Evolutionary conservation across 2,888 invertebrate genomes (phyloP).

Genomic region (Trissolcus brochymenae): DNA sequence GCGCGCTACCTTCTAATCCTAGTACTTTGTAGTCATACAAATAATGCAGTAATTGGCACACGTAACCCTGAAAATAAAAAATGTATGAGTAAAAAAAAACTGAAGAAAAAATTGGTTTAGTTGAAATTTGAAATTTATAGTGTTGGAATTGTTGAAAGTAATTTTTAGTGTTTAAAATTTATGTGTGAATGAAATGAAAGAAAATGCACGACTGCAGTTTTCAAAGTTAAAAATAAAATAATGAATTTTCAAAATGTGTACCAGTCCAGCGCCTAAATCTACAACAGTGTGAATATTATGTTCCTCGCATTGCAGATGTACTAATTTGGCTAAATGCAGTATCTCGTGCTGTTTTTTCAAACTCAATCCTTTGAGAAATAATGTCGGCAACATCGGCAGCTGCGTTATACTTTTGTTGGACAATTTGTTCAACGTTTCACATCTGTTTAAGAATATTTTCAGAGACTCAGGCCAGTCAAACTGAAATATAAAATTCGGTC

Average conservation of each 20-base stretch:
- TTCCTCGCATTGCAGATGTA: slow-evolving; percentile 77
- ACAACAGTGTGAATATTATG: slow-evolving; percentile 79
- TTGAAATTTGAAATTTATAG: too few species aligned
- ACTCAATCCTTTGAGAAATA: slow-evolving; percentile 76
- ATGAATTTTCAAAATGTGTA: slow-evolving; percentile 72
- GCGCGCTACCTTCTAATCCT: slow-evolving; percentile 82
- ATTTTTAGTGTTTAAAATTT: too few species aligned
- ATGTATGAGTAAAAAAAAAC: too few species aligned
- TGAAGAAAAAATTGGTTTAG: background rate
- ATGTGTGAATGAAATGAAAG: too few species aligned
- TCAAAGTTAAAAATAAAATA: too few species aligned
- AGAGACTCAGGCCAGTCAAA: slow-evolving; percentile 74
- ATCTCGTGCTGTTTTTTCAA: slow-evolving; percentile 86
- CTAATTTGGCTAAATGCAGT: slow-evolving; percentile 79
- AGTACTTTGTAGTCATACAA: slow-evolving; percentile 80
- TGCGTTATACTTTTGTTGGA: slow-evolving; percentile 60
- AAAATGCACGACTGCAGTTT: too few species aligned
- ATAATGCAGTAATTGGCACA: slow-evolving; percentile 82
- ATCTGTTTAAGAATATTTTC: slow-evolving; percentile 72
- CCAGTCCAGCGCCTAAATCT: slow-evolving; percentile 87
- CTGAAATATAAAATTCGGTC: slow-evolving; percentile 61
- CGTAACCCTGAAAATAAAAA: slow-evolving; percentile 79
- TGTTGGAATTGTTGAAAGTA: too few species aligned
- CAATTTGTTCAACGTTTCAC: slow-evolving; percentile 67
- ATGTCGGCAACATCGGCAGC: slow-evolving; percentile 64